Percentiles rank a stretch among this genome's conserved stretches.
Conservation (phyloP, 2,113 vertebrate species). For the Morphnarchus princeps region DNA sequence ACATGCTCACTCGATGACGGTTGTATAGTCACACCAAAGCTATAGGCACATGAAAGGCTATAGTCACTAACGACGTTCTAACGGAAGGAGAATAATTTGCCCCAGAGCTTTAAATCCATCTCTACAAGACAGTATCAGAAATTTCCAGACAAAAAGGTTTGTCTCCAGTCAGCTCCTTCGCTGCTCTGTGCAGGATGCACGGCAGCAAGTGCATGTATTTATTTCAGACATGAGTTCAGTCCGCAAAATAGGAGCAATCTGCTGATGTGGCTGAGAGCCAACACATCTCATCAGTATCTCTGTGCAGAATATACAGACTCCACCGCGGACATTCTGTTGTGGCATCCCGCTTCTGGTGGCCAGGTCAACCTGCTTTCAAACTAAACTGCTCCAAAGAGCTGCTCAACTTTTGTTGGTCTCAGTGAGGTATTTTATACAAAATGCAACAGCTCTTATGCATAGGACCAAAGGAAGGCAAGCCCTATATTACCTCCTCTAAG, state of each 20-base stretch:
- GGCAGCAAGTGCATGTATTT: background rate
- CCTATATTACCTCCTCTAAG: background rate
- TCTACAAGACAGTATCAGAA: background rate
- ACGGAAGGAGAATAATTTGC: background rate
- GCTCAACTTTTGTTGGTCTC: background rate
- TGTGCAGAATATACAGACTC: background rate
- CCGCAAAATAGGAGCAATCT: conserved; percentile 27
- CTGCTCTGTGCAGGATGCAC: background rate
- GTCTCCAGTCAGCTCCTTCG: background rate
- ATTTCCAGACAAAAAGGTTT: background rate
- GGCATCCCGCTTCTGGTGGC: background rate
- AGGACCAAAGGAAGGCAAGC: background rate
- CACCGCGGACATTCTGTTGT: fast-evolving
- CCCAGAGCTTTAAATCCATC: background rate
- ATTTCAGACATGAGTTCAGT: conserved; percentile 31
- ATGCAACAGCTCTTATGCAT: fast-evolving
- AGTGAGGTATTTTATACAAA: background rate
- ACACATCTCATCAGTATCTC: background rate
- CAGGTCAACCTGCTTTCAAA: background rate
- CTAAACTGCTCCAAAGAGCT: background rate
- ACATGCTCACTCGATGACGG: background rate
- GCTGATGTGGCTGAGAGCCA: conserved; percentile 5
- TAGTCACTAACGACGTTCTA: fast-evolving
- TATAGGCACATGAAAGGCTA: background rate
- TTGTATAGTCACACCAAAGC: background rate